Conservation (phyloP, 2,797 vertebrate species). For the Knipowitschia caucasica region DNA sequence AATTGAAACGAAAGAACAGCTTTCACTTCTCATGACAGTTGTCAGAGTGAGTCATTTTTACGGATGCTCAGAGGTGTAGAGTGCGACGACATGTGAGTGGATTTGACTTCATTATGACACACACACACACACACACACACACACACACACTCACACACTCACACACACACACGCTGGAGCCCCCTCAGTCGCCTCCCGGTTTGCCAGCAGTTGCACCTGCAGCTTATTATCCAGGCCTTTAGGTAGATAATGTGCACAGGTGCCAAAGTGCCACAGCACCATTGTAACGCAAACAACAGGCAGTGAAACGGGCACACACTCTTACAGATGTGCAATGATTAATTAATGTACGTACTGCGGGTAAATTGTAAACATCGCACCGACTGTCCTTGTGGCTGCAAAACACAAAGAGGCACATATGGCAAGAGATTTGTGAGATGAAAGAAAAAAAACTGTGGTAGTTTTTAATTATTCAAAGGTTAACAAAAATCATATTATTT, state of each 20-base stretch:
- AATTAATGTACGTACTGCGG: slow-evolving; percentile 58
- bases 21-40: slow-evolving; percentile 17
- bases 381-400: slow-evolving; percentile 31
- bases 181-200: slow-evolving; percentile 45
- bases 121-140: slow-evolving; percentile 39
- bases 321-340: slow-evolving; percentile 68
- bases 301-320: slow-evolving; percentile 47
- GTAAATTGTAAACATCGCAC: slow-evolving; percentile 40
- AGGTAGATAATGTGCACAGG: slow-evolving; percentile 83
- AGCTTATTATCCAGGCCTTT: slow-evolving; percentile 82
- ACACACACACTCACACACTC: slow-evolving; percentile 7
- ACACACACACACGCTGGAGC: slow-evolving; percentile 27
- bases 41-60: slow-evolving; percentile 13
- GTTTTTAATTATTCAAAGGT: slow-evolving; percentile 1
- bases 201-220: slow-evolving; percentile 79
- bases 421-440: slow-evolving; percentile 19
- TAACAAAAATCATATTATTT: neutral
- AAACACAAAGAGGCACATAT: slow-evolving; percentile 39
- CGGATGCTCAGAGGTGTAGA: slow-evolving; percentile 21
- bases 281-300: slow-evolving; percentile 56
- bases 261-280: slow-evolving; percentile 74
- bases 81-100: slow-evolving; percentile 21
- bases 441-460: slow-evolving; percentile 7
- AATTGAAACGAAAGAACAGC: neutral
- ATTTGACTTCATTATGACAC: slow-evolving; percentile 55